phyloP scores from a whole-genome alignment of 2,797 vertebrate genomes.

The Botia almorhae region DNA sequence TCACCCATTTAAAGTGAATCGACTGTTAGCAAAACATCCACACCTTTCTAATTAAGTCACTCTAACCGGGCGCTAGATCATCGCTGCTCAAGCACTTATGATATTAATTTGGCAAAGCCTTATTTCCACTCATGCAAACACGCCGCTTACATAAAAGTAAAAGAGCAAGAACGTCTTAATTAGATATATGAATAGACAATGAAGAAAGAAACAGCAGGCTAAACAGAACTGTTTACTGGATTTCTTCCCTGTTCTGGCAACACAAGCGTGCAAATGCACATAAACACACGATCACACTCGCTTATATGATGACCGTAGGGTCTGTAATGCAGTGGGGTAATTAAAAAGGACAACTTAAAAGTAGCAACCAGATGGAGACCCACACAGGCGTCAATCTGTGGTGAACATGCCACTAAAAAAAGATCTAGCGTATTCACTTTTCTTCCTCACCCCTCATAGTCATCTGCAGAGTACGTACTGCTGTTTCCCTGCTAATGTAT shows the following conservation, averaged over 20 bases:
- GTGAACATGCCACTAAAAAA: not conserved
- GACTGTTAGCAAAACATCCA: slow-evolving; percentile 67
- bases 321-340: slow-evolving; percentile 65
- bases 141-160: slow-evolving; percentile 69
- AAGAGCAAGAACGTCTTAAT: slow-evolving; percentile 69
- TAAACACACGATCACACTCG: slow-evolving; percentile 31
- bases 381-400: slow-evolving; percentile 31
- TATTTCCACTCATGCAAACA: slow-evolving; percentile 65
- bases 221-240: slow-evolving; percentile 52
- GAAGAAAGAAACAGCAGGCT: slow-evolving; percentile 63
- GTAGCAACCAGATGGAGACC: slow-evolving; percentile 71
- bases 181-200: slow-evolving; percentile 75
- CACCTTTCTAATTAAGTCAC: slow-evolving; percentile 70
- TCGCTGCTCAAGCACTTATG: slow-evolving; percentile 71
- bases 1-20: slow-evolving; percentile 74
- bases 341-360: slow-evolving; percentile 67
- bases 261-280: slow-evolving; percentile 21
- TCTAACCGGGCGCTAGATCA: slow-evolving; percentile 78
- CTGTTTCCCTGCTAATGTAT: slow-evolving; percentile 39
- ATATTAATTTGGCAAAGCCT: slow-evolving; percentile 71
- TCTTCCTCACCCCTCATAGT: not conserved
- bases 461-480: slow-evolving; percentile 52
- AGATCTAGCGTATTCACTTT: slow-evolving; percentile 6
- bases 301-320: slow-evolving; percentile 17
- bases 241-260: slow-evolving; percentile 56